Evolutionary conservation across 2,888 invertebrate genomes (phyloP), one percentile per base, ranked within the genome.

Genomic region (Podotricha telesiphe): DNA sequence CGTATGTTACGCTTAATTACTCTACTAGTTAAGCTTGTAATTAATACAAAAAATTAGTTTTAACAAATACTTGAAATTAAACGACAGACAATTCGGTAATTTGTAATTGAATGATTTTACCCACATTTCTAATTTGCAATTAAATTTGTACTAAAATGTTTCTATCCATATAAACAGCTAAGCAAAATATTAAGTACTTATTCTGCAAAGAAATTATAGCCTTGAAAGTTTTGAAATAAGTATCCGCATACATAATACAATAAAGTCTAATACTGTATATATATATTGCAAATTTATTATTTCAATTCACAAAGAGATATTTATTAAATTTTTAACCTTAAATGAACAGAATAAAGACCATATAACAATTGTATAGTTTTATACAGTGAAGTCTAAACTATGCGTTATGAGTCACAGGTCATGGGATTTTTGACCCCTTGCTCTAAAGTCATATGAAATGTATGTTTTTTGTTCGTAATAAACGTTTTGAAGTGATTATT

Each of bases 321-420:
- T 22, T 17, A 2, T n/a, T 34, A 15, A 3, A 62, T 19, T 62
- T 62, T 50, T 13, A 37, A n/a, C 48, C 50, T 28, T 62, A 62
- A 20, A 1, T n/a, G n/a, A 15, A 50, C 0, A 15, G 11, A 34
- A 62, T 62, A 62, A 20, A 37, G 48, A n/a, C 5, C 10, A 37
- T 19, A 47, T 34, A 34, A 11, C 1, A 1, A 7, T 37, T 20
- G 7, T 11, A 19, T 48, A 47, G 10, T 11, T 34, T 5, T 47
- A 11, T 64, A 17, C 1, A 22, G n/a, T n/a, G 1, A 47, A 37
- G 45, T 28, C 55, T 47, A 61, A 37, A 40, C 68, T 62, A 67
- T 58, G 63, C 61, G 62, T 62, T 66, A 48, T 65, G 73, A 70
- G 34, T 85, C 85, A 86, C 75, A 71, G 86, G 85, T 87, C 87